These are phyloP conservation scores for Alosa alosa DNA, from an alignment of 2,113 vertebrate species.

Conservation along the genomic window DNA sequence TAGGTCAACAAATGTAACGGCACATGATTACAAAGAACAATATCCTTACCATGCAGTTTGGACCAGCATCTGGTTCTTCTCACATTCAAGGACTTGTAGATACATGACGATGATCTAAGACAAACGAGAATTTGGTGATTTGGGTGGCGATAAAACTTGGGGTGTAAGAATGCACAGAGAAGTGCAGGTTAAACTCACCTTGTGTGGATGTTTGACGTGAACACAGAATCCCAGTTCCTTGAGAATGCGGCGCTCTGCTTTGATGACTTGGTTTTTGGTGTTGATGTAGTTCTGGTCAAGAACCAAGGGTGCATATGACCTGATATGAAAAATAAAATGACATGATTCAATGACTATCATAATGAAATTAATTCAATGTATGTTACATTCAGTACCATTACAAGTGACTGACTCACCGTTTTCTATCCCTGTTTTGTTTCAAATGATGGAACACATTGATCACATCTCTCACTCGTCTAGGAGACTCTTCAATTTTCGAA, in stretches of 20 bases:
- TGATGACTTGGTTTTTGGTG: constrained; percentile 99
- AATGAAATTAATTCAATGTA: background rate
- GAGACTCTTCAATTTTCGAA: constrained; percentile 98
- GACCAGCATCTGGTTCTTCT: constrained; percentile 96
- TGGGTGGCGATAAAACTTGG: background rate
- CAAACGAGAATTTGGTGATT: background rate
- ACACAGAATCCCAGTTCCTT: constrained; percentile 99
- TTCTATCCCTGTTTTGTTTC: constrained; percentile 90
- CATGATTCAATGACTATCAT: constrained; percentile 65
- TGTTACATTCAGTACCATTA: background rate
- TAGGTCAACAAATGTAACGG: background rate
- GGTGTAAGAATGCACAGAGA: background rate
- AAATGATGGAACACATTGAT: constrained; percentile 97
- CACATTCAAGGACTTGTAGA: constrained; percentile 98
- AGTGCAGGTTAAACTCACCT: constrained; percentile 76
- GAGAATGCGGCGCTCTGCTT: constrained; percentile 94
- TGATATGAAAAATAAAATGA: constrained; percentile 86
- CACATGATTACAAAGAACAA: constrained; percentile 45
- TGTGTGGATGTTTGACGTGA: constrained; percentile 99
- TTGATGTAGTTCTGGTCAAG: constrained; percentile 99
- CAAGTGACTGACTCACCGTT: constrained; percentile 36
- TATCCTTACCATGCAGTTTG: constrained; percentile 98
- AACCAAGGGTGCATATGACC: constrained; percentile 95
- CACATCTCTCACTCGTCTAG: constrained; percentile 93
- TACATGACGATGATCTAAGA: constrained; percentile 97